Percentiles rank a stretch among this genome's conserved stretches.
These are phyloP conservation scores for Pterobdella sp. DNA, from an alignment of 2,888 invertebrate genomes.

Conservation along the genomic window DNA sequence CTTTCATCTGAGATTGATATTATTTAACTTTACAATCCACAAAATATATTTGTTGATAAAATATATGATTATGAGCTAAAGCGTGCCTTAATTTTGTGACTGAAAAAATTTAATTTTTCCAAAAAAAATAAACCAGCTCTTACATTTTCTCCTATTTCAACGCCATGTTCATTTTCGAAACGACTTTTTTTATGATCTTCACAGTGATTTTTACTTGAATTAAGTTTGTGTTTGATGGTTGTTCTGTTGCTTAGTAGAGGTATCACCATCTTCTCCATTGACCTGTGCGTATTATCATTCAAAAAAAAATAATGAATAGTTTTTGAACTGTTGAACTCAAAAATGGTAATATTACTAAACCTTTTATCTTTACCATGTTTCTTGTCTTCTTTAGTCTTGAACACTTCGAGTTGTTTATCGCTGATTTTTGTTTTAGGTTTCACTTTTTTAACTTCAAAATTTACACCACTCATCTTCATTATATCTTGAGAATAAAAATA, in stretches of 20 bases:
- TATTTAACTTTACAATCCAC: background rate
- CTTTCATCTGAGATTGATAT: conserved; percentile 42
- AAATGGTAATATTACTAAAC: background rate
- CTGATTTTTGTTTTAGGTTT: background rate
- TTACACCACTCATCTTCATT: background rate
- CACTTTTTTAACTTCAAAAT: background rate
- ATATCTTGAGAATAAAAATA: no score
- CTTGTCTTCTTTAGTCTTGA: background rate
- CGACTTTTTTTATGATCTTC: background rate
- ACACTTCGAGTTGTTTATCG: background rate
- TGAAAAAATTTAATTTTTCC: no score
- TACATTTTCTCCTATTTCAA: background rate
- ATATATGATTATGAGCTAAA: background rate
- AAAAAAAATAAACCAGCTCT: no score
- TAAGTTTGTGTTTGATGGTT: background rate
- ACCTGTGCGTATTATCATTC: no score
- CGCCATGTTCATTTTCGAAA: background rate
- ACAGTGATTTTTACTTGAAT: background rate
- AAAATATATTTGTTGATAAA: background rate
- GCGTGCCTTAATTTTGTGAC: no score
- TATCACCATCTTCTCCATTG: background rate
- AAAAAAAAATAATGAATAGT: background rate
- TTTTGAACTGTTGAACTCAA: background rate
- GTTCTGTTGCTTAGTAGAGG: background rate
- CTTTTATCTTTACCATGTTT: background rate